Evolutionary conservation across 2,113 vertebrate genomes (phyloP), one percentile per base, ranked within the genome.

Genomic region (Monarcha castaneiventris): DNA sequence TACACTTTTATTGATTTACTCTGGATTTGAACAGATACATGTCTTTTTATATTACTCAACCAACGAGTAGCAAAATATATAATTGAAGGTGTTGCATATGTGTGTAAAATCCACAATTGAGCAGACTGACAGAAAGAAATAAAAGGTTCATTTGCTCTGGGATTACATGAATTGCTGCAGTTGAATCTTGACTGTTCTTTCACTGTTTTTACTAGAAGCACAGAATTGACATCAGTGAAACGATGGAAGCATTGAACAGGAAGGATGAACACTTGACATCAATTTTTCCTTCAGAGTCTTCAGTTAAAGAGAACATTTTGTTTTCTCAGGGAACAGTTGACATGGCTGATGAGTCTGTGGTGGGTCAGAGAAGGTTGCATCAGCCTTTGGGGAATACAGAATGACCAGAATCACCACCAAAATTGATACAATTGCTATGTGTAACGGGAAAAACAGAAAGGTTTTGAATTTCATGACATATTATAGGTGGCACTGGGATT

Each of bases 241-340:
- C 0, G 0, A 62, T 35, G 23, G 71, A 76, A 69, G 23, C 55
- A 54, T 4, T 58, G 49, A 90, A 35, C 3, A 3, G 41, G 74
- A 56, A 64, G 26, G 39, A 72, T 39, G 9, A 68, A 64, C 17
- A 68, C 13, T 6, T 85, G 32, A 41, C 16, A 68, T 13, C 5
- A 25, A 13, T 55, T 83, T 86, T 85, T 63, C 13, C 39, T 72
- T 79, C 63, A 56, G 52, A 85, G 23, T 39, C 44, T 39, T 13
- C 68, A 52, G 39, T 58, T 56, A 72, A 82, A 64, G 26, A 44
- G 44, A 89, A 11, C 6, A 14, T 43, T 63, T 11, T 61, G 13
- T 5, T 26, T 78, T 69, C 43, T 43, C 27, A 64, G 41, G 54
- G 33, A 76, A 35, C 4, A 33, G 39, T 2, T 41, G 43, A 26